Conservation (phyloP, 1,140 invertebrate species). For the Panagrolaimus sp. region DNA sequence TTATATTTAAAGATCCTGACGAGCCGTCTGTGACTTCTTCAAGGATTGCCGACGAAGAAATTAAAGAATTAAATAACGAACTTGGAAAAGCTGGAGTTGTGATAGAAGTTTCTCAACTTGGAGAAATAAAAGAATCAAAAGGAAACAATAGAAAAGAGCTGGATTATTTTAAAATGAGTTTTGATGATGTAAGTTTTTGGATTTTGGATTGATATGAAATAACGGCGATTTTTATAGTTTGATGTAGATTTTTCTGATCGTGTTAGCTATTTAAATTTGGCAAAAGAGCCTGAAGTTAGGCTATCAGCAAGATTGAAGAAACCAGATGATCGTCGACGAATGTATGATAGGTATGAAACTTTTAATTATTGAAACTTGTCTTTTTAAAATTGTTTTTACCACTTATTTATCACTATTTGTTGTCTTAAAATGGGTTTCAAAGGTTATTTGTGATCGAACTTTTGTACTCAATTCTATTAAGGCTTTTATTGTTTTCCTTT, state of each 20-base stretch:
- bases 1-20: neutral
- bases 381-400: no score
- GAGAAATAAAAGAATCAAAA: neutral
- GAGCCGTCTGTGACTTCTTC: neutral
- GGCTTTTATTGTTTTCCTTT: no score
- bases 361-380: neutral
- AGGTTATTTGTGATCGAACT: no score
- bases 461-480: no score
- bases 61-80: neutral
- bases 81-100: neutral
- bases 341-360: neutral
- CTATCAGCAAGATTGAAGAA: neutral
- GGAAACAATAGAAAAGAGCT: neutral
- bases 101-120: neutral
- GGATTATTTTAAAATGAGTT: conserved; percentile 1
- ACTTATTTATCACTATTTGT: no score
- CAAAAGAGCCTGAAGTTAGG: neutral
- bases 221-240: neutral
- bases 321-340: neutral
- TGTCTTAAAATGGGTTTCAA: no score
- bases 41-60: neutral
- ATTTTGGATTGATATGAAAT: neutral
- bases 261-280: conserved; percentile 2
- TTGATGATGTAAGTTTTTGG: neutral
- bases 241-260: conserved; percentile 9